Evolutionary conservation across 2,113 vertebrate species (phyloP), one percentile per base, ranked within the genome.

Genomic region (Amphiprion percula): DNA sequence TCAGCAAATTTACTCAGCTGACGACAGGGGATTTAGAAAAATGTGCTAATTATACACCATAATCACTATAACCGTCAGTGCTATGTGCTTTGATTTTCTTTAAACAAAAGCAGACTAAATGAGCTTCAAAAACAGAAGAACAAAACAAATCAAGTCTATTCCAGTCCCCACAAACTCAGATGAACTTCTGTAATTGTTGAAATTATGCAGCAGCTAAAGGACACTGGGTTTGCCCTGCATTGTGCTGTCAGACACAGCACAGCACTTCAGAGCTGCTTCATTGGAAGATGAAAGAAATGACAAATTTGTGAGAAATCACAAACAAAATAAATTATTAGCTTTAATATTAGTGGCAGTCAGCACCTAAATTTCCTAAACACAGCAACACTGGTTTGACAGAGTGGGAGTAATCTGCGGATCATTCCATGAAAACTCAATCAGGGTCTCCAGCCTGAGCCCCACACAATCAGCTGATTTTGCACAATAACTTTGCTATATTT

Each of bases 11-110:
- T 64, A 63, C 28, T 47, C 33, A 21, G 44, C 64, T 26, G 69
- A 54, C 1, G 7, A 70, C 60, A 30, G 26, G 6, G 56, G 62
- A 71, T 71, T 77, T 1, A 1, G 47, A 56, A 73, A 66, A 69
- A 80, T 53, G 73, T 77, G 49, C 69, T 86, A 60, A 87, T 77
- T 59, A 66, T 39, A 66, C 59, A 17, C 23, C 24, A 33, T 64
- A 74, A 83, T 77, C 63, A 65, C 47, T 68, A 41, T 64, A 76
- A 76, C 74, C 75, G 63, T 63, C 30, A 56, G 49, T 11, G 52
- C 50, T 68, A 16, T 49, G 28, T 14, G 60, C 9, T 77, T 70
- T 50, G 52, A 37, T 64, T 79, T 66, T 16, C 21, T 74, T 78
- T 47, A 76, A 63, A 63, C 56, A 71, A 70, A 66, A 59, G 21